These are phyloP conservation scores for Cephus pygmeus DNA, from an alignment of 2,888 invertebrate species.

Conservation along the genomic window DNA sequence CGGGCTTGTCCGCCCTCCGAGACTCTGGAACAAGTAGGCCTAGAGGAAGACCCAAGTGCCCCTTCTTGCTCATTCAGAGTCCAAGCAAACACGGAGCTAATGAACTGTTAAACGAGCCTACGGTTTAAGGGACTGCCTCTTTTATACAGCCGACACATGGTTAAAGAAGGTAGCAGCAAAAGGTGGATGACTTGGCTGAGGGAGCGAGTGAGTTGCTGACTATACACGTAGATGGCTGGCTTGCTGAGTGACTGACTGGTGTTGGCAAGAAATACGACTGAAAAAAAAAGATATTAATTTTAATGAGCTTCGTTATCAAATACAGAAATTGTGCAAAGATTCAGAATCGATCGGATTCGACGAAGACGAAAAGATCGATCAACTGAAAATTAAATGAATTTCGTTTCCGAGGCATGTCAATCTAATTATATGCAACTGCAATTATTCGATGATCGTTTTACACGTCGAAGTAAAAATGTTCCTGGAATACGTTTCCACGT, in stretches of 20 bases:
- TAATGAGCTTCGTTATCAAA: not conserved
- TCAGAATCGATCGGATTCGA: not conserved
- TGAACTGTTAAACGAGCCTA: slow-evolving; percentile 50
- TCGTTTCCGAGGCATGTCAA: not conserved
- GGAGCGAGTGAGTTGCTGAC: not conserved
- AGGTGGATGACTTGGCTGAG: slow-evolving; percentile 8
- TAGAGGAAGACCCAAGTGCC: not conserved
- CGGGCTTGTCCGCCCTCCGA: not conserved
- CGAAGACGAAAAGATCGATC: not conserved
- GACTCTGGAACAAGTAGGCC: not conserved
- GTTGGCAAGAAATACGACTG: not conserved
- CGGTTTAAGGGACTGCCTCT: slow-evolving; percentile 10
- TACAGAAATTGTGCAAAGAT: not conserved
- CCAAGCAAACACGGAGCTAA: slow-evolving; percentile 37
- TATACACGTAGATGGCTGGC: no score
- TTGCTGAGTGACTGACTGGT: not conserved
- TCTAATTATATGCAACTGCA: not conserved
- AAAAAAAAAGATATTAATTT: not conserved
- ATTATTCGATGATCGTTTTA: not conserved
- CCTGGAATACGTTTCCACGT: no score
- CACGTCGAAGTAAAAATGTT: no score
- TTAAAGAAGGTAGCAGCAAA: slow-evolving; percentile 11
- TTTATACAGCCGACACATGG: slow-evolving; percentile 8
- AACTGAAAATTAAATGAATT: not conserved
- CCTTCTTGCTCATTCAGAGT: slow-evolving; percentile 30